Evolutionary conservation across 2,888 invertebrate genomes (phyloP), one percentile per base, ranked within the genome.

Genomic region (Hecatera dysodea): DNA sequence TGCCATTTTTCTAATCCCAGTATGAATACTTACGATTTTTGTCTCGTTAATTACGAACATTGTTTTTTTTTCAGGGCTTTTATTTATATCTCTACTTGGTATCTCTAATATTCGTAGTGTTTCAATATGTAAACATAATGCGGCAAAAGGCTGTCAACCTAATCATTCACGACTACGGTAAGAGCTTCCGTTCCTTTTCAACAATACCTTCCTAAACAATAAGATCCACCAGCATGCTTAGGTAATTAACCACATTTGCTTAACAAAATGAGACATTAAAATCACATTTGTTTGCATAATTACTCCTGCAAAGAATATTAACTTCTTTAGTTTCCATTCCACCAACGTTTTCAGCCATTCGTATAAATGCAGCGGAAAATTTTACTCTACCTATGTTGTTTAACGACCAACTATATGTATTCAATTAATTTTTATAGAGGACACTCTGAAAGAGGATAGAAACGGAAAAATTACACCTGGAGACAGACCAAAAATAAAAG

Each of bases 61-160:
- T 55, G 19, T 59, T 72, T 67, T 19, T 64, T 77, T 94, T 95
- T 79, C 96, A 98, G 97, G 98, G 98, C 59, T 98, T 98, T 92
- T 98, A 98, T 92, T 95, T 98, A 56, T 98, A 98, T 89, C 94
- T 98, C 56, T 98, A 98, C 90, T 90, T 97, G 73, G 97, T 97
- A 56, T 98, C 98, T 84, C 97, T 98, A 65, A 89, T 97, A 27
- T 98, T 98, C 92, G 97, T 98, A 59, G 95, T 97, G 75, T 97
- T 97, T 83, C 97, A 98, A 90, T 98, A 98, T 89, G 96, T 96
- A 15, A 97, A 97, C 73, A 94, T 97, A 80, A 94, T 97, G 88
- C 96, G 97, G 39, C 97, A 97, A 88, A 97, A 97, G 83, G 96
- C 97, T 42, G 96, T 97, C 57, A 96, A 96, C 83, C 96, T 94